Evolutionary conservation across 2,113 vertebrate species (phyloP), one percentile per base, ranked within the genome.

Genomic region (Numenius arquata): DNA sequence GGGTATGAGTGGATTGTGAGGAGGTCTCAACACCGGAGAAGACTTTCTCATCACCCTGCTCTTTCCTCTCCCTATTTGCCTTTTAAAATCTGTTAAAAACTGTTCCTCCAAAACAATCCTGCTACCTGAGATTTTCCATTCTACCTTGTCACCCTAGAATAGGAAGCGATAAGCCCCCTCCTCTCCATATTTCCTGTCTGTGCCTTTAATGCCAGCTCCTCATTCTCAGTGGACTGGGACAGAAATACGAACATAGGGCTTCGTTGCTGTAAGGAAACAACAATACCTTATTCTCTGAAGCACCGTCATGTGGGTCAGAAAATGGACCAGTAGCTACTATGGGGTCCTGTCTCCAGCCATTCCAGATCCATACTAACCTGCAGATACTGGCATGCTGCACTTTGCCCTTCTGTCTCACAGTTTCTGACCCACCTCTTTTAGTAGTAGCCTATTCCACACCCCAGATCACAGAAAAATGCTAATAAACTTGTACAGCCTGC

Each of bases 141-240:
- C 97, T 81, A 97, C 95, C 63, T 98, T 97, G 62, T 98, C 90
- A 98, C 96, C 11, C 78, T 98, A 58, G 97, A 98, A 11, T 94
- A 97, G 10, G 97, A 97, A 45, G 91, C 88, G 2, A 91, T 97
- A 85, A 98, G 95, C n/a, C 95, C 98, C n/a, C 89, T 94, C 21
- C 98, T 98, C 87, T 98, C 97, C 47, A 8, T 98, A 14, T 96
- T 98, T 68, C 96, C 97, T 65, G 92, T 98, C 65, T 98, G 95
- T 98, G 81, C 41, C 40, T 50, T 82, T 68, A 70, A 61, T 40
- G 15, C 56, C 8, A 81, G 11, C 8, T 66, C 41, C 34, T 93
- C 14, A 48, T 66, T 81, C 36, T 67, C 25, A 19, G 38, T 56
- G 32, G 45, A 40, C 4, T 61, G 58, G 26, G 18, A 72, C 4